Base-by-base conservation (phyloP, 2,113 vertebrate species). In the Archilochus colubris region DNA sequence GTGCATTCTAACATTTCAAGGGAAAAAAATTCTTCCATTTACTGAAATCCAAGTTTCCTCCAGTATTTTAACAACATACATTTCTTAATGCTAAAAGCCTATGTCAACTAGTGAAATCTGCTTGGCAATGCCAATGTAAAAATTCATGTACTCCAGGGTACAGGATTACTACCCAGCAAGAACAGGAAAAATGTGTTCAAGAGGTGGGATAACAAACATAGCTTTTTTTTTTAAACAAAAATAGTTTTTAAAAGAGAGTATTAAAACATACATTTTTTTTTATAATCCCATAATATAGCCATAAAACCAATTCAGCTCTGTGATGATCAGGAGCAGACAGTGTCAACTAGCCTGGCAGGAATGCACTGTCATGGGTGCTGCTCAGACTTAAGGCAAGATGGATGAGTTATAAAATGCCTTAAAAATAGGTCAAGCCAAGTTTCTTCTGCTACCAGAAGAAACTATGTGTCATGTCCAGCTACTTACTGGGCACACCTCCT, bases 401-500 rank as follows among this genome's bases (percentile, higher is more conserved):
- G n/a, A 92, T n/a, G 67, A 93, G 43, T 67, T 59, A 59, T 25
- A 75, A 93, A 94, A 89, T 10, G 30, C 73, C 57, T 73, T 59
- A 63, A 76, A 82, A 76, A 12, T 58, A 79, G 24, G 55, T 74
- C 85, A 66, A 63, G 89, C 86, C 91, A 94, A 90, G 57, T 55
- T 85, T 80, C n/a, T 78, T 59, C n/a, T 88, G 50, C 72, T 58
- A 80, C 54, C 16, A 94, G 43, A 58, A 95, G 63, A 93, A 95
- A 95, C 68, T 92, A 59, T 30, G 83, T 84, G 87, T 84, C 87
- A 94, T 40, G 62, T 82, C 68, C 86, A 95, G 72, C n/a, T 72
- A 86, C n/a, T 83, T 83, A 83, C 59, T 36, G 36, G 89, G 38
- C 86, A 95, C 91, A 94, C 94, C 93, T 88, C 28, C 86, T 94